Evolutionary conservation across 1,140 invertebrate species (phyloP).

Genomic region (Gryllus bimaculatus): DNA sequence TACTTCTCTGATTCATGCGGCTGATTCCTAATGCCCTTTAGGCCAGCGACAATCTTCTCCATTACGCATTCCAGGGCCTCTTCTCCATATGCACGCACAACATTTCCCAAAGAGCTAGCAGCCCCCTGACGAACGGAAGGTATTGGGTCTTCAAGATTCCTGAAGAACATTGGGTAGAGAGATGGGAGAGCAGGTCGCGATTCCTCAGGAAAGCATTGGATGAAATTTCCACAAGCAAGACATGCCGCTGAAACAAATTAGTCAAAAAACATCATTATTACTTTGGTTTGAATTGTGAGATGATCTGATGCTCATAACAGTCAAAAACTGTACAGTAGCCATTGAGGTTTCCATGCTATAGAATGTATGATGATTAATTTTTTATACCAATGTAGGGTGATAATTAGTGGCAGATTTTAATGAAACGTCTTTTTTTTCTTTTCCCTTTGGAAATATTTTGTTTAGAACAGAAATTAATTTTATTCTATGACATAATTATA

Average conservation of each 20-base stretch:
- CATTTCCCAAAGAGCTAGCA: constrained; percentile 39
- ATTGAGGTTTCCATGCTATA: too few relatives aligned
- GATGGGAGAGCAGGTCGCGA: constrained; percentile 32
- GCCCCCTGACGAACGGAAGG: constrained; percentile 46
- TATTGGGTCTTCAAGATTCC: constrained; percentile 45
- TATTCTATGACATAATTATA: too few relatives aligned
- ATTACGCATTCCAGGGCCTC: constrained; percentile 29
- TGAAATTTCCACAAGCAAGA: constrained; percentile 47
- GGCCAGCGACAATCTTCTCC: constrained; percentile 25
- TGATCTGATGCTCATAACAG: not conserved
- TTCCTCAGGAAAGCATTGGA: constrained; percentile 43
- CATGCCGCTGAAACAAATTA: constrained; percentile 40
- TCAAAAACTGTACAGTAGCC: not conserved
- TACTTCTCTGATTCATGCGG: constrained; percentile 37
- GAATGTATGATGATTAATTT: too few relatives aligned
- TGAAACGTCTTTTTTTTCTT: too few relatives aligned
- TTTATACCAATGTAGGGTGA: too few relatives aligned
- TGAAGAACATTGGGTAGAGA: constrained; percentile 43
- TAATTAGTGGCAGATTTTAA: too few relatives aligned
- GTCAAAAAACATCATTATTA: not conserved
- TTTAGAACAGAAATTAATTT: too few relatives aligned
- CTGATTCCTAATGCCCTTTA: constrained; percentile 34
- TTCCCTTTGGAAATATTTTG: too few relatives aligned
- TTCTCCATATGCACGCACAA: constrained; percentile 40
- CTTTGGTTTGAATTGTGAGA: not conserved